Evolutionary conservation across 35 echinoderm and acorn worm genomes (phyloP).

Genomic region (Heliocidaris tuberculata): DNA sequence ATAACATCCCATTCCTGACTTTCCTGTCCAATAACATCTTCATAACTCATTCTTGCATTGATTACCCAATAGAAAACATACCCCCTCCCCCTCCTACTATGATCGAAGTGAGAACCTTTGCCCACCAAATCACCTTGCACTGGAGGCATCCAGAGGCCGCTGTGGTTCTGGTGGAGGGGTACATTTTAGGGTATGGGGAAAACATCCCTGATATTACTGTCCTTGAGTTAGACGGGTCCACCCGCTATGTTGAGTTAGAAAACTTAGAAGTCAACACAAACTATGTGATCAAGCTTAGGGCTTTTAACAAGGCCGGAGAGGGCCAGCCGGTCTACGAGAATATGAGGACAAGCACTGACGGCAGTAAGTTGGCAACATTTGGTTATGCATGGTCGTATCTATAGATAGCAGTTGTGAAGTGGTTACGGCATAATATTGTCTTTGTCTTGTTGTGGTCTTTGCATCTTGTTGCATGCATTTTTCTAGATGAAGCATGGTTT

Average conservation of each 20-base stretch:
- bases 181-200: constrained; percentile 74
- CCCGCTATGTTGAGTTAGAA: constrained; percentile 41
- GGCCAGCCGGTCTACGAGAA: constrained; percentile 59
- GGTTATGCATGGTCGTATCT: constrained; percentile 20
- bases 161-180: constrained; percentile 67
- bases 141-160: constrained; percentile 63
- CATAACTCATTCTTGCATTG: neutral
- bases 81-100: constrained; percentile 48
- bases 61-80: constrained; percentile 44
- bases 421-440: neutral
- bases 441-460: neutral
- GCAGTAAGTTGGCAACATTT: constrained; percentile 44
- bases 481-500: neutral
- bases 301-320: constrained; percentile 75
- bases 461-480: neutral
- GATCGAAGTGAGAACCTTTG: constrained; percentile 37
- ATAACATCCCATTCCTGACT: neutral
- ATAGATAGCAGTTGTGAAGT: neutral
- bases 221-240: constrained; percentile 16
- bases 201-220: constrained; percentile 53
- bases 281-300: constrained; percentile 83
- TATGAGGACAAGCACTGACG: constrained; percentile 51
- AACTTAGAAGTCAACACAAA: constrained; percentile 57
- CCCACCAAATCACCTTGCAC: constrained; percentile 60
- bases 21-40: neutral